Base-by-base conservation (phyloP, 1,140 invertebrate species). In the Drosophila sucinea region DNA sequence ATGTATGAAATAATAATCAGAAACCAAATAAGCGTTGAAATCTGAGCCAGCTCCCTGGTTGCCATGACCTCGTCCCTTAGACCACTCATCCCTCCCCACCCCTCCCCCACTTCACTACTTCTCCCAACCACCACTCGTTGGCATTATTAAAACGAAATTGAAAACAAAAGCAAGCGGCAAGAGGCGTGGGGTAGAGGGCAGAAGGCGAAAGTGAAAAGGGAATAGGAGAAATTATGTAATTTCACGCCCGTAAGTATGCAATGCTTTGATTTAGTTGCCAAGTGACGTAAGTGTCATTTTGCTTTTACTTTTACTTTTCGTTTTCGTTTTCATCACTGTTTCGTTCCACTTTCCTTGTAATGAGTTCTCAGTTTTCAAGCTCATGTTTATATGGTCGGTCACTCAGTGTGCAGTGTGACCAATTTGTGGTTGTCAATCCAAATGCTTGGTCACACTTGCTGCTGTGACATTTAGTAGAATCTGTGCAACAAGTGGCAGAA, bases 1-100 rank as follows among this genome's bases (percentile, higher is more conserved):
- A 55, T 57, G 27, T 85, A 89, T 89, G 77, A 89, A 89, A 89
- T 89, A 90, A 89, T 89, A 89, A 89, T 89, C 84, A 89, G 83
- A 84, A 83, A 77, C 80, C 80, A 89, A 89, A 89, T 78, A 89
- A 89, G 81, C 77, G 77, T 79, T 81, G 84, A 89, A 89, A 89
- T 89, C 84, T 78, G 84, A 89, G 62, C 80, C 80, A 60, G 30
- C 69, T 51, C 47, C 63, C 32, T 63, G 71, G 73, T 70, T 74
- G 66, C 77, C 77, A 67, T 44, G 74, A 70, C 25, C 62, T 47
- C 54, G 60, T 40, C 35, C n/a, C 67, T 51, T 64, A 17, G 57
- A 60, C 56, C 47, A 27, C 56, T 51, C 29, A 54, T 27, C 27
- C 55, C 17, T 17, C 30, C n/a, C 0, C 30, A 40, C 8, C 63